Base-by-base conservation (phyloP, 2,797 vertebrate genomes). In the Hyperoplus lanceolatus region DNA sequence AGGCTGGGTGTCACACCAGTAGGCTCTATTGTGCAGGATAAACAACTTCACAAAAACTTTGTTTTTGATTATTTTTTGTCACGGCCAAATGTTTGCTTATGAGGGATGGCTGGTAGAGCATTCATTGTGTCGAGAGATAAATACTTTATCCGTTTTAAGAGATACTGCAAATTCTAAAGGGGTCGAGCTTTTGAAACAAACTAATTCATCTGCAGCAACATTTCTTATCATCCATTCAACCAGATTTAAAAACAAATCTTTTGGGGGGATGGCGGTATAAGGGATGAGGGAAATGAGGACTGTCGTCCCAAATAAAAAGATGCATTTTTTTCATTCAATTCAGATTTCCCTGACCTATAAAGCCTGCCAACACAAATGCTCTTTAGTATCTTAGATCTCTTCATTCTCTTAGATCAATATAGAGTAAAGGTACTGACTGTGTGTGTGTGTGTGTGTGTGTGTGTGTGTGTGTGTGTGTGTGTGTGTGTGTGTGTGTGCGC, bases 61-160 rank as follows among this genome's bases (percentile, higher is more conserved):
- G 54, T 59, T 75, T 84, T 75, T 50, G 7, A 57, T 75, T 78
- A 8, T 80, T 75, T 67, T 77, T 69, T 29, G 29, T 29, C 60
- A 59, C 46, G 62, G n/a, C 66, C 49, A 67, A 65, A 51, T 67
- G 45, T 53, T 18, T 74, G 57, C 80, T 73, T 56, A 68, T 50
- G 48, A 61, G 60, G 78, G 70, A 62, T 6, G 42, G 41, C 41
- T 51, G 53, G 54, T 73, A 72, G 66, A 36, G 53, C 56, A 68
- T 73, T 77, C 18, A 48, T 74, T 61, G 73, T 71, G 74, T 79
- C 41, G 8, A 68, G 56, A 77, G 59, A 86, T 80, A 70, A n/a
- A 90, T 70, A 79, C 83, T 83, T 88, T 8, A 77, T 73, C 56
- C 29, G 8, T 83, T 85, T 80, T 50, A 75, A 72, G 50, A 82